phyloP scores from a whole-genome alignment of 2,888 invertebrate species.

The Stenchaetothrips biformis region DNA sequence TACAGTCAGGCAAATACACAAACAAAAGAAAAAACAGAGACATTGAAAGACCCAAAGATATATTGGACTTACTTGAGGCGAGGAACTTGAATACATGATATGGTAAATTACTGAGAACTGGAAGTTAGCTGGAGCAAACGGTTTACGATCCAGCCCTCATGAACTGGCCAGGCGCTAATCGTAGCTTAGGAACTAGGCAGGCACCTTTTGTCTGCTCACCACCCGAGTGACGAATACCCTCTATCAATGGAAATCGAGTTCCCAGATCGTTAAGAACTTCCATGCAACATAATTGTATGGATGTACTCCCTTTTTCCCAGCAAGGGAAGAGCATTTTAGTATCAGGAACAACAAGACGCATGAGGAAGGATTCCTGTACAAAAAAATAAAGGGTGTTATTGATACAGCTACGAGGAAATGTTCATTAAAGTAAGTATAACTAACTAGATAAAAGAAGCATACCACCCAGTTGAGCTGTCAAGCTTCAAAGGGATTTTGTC shows the following conservation, averaged over 20 bases:
- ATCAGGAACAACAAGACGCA: slow-evolving; percentile 89
- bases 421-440: not conserved
- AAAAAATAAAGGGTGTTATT: not conserved
- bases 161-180: slow-evolving; percentile 87
- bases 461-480: slow-evolving; percentile 84
- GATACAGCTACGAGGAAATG: not conserved
- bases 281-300: slow-evolving; percentile 80
- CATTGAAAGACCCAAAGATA: slow-evolving; percentile 17
- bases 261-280: slow-evolving; percentile 85
- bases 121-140: slow-evolving; percentile 81
- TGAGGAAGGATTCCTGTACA: slow-evolving; percentile 65
- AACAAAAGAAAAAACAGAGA: slow-evolving; percentile 22
- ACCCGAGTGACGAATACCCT: slow-evolving; percentile 81
- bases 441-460: slow-evolving; percentile 37
- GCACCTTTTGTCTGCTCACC: slow-evolving; percentile 95
- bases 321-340: slow-evolving; percentile 93
- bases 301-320: slow-evolving; percentile 94
- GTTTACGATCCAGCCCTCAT: slow-evolving; percentile 97
- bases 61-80: slow-evolving; percentile 63
- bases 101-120: slow-evolving; percentile 79
- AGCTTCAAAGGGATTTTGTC: slow-evolving; percentile 74
- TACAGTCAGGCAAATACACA: slow-evolving; percentile 28
- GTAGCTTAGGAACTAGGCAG: slow-evolving; percentile 84
- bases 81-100: slow-evolving; percentile 92
- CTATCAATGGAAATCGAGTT: slow-evolving; percentile 85